Conservation (phyloP, 2,888 invertebrate species). For the Pherbina coryleti region DNA sequence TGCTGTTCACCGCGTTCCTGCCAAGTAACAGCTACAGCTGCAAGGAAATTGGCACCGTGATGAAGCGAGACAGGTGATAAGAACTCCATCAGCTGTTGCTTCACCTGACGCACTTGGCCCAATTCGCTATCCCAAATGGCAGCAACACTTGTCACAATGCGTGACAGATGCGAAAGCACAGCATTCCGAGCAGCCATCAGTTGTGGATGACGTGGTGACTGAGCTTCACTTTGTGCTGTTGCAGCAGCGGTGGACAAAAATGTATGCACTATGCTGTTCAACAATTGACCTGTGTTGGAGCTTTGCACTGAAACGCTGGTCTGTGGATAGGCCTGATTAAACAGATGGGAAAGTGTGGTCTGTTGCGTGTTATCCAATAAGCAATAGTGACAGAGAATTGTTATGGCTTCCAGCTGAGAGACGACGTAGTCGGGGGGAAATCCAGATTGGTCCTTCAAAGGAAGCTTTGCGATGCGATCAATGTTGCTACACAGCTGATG, state of each 20-base stretch:
- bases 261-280: conserved; percentile 85
- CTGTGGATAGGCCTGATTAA: conserved; percentile 72
- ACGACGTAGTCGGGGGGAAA: conserved; percentile 83
- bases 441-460: conserved; percentile 61
- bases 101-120: conserved; percentile 72
- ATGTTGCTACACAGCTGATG: conserved; percentile 81
- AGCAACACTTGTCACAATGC: conserved; percentile 84
- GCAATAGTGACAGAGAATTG: conserved; percentile 84
- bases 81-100: conserved; percentile 84
- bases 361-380: conserved; percentile 76
- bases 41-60: conserved; percentile 84
- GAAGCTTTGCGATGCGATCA: conserved; percentile 73
- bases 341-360: conserved; percentile 72
- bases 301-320: conserved; percentile 72
- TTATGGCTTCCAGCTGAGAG: conserved; percentile 82
- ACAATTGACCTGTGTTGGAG: conserved; percentile 78
- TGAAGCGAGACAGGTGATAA: conserved; percentile 87
- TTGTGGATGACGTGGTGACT: conserved; percentile 64
- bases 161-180: conserved; percentile 82
- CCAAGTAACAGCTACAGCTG: conserved; percentile 89
- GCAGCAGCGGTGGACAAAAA: conserved; percentile 74
- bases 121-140: conserved; percentile 84
- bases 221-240: conserved; percentile 55
- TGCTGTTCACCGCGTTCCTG: conserved; percentile 75
- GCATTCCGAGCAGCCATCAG: conserved; percentile 76